phyloP scores from a whole-genome alignment of 1,140 invertebrate genomes.

The Drosophila nebulosa region DNA sequence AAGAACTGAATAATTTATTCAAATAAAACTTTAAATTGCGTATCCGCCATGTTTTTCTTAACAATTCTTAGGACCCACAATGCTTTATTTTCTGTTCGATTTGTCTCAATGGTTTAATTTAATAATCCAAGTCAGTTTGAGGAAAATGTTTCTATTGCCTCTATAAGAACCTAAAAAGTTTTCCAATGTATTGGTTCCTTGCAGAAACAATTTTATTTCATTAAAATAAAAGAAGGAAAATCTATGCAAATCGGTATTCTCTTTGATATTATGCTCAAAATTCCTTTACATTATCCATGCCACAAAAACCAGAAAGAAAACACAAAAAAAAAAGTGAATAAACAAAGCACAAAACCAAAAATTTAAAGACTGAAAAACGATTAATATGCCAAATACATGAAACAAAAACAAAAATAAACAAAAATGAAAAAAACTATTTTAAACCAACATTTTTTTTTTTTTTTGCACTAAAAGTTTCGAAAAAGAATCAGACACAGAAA shows the following conservation, averaged over 20 bases:
- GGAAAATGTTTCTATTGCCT: too few species aligned
- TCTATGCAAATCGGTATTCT: not conserved
- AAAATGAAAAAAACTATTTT: slow-evolving; percentile 39
- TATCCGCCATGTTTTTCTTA: too few species aligned
- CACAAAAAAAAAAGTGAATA: slow-evolving; percentile 14
- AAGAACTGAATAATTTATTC: too few species aligned
- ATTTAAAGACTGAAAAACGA: slow-evolving; percentile 14
- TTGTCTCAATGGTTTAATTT: too few species aligned
- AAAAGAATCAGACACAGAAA: slow-evolving; percentile 27
- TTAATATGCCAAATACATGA: slow-evolving; percentile 4
- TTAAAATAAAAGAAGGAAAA: not conserved
- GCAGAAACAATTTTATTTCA: not conserved
- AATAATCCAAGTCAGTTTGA: too few species aligned
- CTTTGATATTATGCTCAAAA: not conserved
- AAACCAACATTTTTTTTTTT: too few species aligned
- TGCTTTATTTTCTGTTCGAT: too few species aligned
- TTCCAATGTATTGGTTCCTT: too few species aligned
- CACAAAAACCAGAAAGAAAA: slow-evolving; percentile 1
- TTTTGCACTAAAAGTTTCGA: slow-evolving; percentile 22
- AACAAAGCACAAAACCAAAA: slow-evolving; percentile 5
- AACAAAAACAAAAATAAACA: slow-evolving; percentile 16
- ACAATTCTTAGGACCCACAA: too few species aligned
- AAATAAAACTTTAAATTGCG: too few species aligned
- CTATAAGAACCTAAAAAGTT: too few species aligned
- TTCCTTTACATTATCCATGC: not conserved